Percentiles rank a stretch among this genome's conserved stretches.
These are phyloP conservation scores for Ennomos erosarius DNA, from an alignment of 2,888 invertebrate genomes.

Conservation along the genomic window DNA sequence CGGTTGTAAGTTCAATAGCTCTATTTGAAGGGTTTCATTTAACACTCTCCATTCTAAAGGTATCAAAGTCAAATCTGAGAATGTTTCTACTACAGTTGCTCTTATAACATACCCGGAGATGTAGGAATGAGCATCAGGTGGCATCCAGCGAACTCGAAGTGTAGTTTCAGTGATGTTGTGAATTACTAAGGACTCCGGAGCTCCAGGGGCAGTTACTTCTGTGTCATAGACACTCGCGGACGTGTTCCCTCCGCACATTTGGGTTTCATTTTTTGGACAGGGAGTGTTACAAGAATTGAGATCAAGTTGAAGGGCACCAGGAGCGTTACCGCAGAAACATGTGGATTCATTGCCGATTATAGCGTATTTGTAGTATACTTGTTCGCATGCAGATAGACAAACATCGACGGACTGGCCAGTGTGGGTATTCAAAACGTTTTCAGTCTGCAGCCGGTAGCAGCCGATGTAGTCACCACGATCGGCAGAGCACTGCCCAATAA, in stretches of 20 bases:
- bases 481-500: conserved; percentile 43
- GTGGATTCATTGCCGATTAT: conserved; percentile 73
- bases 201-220: conserved; percentile 87
- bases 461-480: conserved; percentile 78
- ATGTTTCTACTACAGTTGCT: conserved; percentile 84
- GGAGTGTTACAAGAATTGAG: conserved; percentile 81
- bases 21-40: conserved; percentile 84
- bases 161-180: conserved; percentile 87
- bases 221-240: conserved; percentile 89
- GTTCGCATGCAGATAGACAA: conserved; percentile 76
- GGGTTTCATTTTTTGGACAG: conserved; percentile 86
- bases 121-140: conserved; percentile 81
- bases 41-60: conserved; percentile 86
- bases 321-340: conserved; percentile 76
- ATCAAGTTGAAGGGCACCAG: conserved; percentile 56
- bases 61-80: conserved; percentile 77
- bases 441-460: conserved; percentile 66
- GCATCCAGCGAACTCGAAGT: conserved; percentile 85
- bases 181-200: conserved; percentile 87
- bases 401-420: conserved; percentile 79
- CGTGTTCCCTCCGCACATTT: conserved; percentile 88
- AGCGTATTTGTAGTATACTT: conserved; percentile 77
- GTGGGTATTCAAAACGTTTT: conserved; percentile 71
- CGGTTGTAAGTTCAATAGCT: conserved; percentile 88
- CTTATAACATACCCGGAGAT: conserved; percentile 85